Conservation (phyloP, 2,888 invertebrate species). For the Cheilosia vulpina region DNA sequence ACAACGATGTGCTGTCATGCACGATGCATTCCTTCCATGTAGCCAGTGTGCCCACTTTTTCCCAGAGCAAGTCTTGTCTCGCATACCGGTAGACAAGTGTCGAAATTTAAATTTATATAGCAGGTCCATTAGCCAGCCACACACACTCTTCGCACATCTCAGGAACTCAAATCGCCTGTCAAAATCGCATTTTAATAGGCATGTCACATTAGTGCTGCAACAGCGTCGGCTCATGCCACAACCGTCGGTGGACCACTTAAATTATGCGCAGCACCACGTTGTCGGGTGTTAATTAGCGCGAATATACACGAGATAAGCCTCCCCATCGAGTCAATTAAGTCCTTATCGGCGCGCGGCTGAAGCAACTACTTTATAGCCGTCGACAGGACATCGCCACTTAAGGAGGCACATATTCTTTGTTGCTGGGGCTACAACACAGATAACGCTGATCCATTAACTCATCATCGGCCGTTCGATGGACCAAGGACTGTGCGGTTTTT, state of each 20-base stretch:
- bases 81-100: slow-evolving; percentile 46
- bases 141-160: slow-evolving; percentile 56
- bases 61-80: background rate
- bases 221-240: slow-evolving; percentile 15
- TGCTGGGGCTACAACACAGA: slow-evolving; percentile 27
- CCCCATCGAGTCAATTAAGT: slow-evolving; percentile 70
- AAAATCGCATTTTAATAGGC: slow-evolving; percentile 74
- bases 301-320: slow-evolving; percentile 70
- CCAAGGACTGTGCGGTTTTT: slow-evolving; percentile 35
- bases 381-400: slow-evolving; percentile 68
- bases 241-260: slow-evolving; percentile 47
- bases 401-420: slow-evolving; percentile 47
- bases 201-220: slow-evolving; percentile 69
- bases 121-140: slow-evolving; percentile 60
- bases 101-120: slow-evolving; percentile 58
- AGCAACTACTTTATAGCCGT: slow-evolving; percentile 56
- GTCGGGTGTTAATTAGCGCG: slow-evolving; percentile 74
- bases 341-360: slow-evolving; percentile 52
- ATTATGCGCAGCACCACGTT: slow-evolving; percentile 69
- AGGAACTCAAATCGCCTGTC: slow-evolving; percentile 75
- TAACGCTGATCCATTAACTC: slow-evolving; percentile 67
- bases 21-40: slow-evolving; percentile 4
- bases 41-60: slow-evolving; percentile 7
- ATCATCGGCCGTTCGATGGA: slow-evolving; percentile 20
- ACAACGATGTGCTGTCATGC: background rate